phyloP scores from a whole-genome alignment of 2,888 invertebrate species.

The Aspidiotus destructor region DNA sequence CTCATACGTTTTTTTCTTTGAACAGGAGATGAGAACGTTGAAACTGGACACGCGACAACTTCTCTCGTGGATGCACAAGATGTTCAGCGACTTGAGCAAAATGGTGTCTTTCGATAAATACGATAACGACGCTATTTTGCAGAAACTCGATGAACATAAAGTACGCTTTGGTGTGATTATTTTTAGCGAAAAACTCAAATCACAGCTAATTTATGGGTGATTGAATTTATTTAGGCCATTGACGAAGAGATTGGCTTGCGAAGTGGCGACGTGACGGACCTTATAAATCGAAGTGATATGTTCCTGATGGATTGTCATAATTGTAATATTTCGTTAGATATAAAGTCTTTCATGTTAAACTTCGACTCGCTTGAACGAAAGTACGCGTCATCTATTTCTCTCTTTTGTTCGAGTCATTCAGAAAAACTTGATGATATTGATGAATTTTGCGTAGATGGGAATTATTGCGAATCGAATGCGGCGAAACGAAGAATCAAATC shows the following conservation, averaged over 20 bases:
- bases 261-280: conserved; percentile 1
- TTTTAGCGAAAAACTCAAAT: background rate
- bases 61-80: conserved; percentile 15
- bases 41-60: conserved; percentile 59
- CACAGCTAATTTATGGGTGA: background rate
- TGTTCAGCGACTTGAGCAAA: conserved; percentile 47
- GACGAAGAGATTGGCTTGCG: conserved; percentile 13
- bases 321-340: conserved; percentile 21
- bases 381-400: background rate
- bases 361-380: conserved; percentile 14
- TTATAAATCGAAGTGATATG: conserved; percentile 13
- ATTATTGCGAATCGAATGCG: conserved; percentile 18
- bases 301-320: conserved; percentile 19
- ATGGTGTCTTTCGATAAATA: conserved; percentile 58
- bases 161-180: conserved; percentile 35
- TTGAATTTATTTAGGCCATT: conserved; percentile 7
- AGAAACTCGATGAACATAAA: conserved; percentile 60
- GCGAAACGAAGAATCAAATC: conserved; percentile 17
- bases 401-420: too few relatives aligned
- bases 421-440: background rate
- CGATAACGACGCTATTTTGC: conserved; percentile 56
- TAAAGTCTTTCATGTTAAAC: conserved; percentile 16
- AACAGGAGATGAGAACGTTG: conserved; percentile 69
- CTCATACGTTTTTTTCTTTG: conserved; percentile 36
- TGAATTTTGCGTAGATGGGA: conserved; percentile 15